Evolutionary conservation across 2,113 vertebrate genomes (phyloP).

Genomic region (Lasiurus cinereus): DNA sequence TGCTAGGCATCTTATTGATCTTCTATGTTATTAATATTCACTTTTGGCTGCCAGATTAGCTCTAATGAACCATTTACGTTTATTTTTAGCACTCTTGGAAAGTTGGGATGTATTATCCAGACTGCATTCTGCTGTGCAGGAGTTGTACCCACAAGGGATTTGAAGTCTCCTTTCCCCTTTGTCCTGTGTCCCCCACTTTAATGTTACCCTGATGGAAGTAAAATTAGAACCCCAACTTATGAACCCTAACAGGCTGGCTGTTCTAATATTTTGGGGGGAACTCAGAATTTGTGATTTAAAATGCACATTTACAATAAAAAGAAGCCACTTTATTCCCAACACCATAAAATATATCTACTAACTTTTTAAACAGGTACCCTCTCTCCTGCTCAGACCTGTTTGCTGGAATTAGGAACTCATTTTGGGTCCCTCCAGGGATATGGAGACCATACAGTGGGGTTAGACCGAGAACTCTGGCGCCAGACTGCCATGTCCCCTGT

Average conservation of each 20-base stretch:
- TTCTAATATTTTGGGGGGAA: background rate
- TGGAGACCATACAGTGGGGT: background rate
- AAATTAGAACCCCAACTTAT: background rate
- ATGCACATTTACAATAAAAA: background rate
- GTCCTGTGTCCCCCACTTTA: background rate
- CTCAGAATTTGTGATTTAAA: background rate
- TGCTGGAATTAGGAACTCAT: background rate
- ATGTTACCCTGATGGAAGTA: background rate
- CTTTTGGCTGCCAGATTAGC: conserved; percentile 76
- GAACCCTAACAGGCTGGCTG: background rate
- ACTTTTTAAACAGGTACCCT: background rate
- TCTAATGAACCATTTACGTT: conserved; percentile 66
- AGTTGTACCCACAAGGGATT: background rate
- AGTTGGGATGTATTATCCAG: conserved; percentile 44
- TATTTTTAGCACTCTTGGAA: conserved; percentile 75
- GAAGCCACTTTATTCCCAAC: conserved; percentile 4
- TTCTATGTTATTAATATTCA: conserved; percentile 76
- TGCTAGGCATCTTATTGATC: conserved; percentile 74
- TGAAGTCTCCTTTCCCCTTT: background rate
- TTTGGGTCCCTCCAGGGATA: too few species aligned
- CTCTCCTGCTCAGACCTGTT: background rate
- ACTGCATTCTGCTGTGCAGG: background rate
- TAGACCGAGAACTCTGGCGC: background rate
- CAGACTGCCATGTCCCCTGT: background rate
- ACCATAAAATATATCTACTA: background rate